Conservation (phyloP, 2,888 invertebrate genomes). For the Rhimphoctona megacephalus region DNA sequence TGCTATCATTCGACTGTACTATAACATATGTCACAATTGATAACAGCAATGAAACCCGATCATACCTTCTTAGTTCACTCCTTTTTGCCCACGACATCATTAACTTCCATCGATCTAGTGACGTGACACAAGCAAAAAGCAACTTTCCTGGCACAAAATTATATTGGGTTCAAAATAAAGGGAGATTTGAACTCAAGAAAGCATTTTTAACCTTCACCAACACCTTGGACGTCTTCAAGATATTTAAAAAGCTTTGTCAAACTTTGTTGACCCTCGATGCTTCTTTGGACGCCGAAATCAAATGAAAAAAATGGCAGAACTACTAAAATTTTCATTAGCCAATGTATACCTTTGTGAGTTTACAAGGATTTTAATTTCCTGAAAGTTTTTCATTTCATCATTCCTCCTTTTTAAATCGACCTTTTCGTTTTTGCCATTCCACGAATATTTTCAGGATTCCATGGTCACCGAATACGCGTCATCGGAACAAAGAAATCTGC, state of each 20-base stretch:
- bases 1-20: not conserved
- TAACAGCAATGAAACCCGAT: constrained; percentile 1
- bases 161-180: too few relatives aligned
- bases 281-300: not conserved
- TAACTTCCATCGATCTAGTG: not conserved
- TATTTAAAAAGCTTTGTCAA: not conserved
- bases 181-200: not conserved
- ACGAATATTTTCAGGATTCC: constrained; percentile 37
- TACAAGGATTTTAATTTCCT: not conserved
- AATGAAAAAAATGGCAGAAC: not conserved
- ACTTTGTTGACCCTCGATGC: not conserved
- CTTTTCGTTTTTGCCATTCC: not conserved
- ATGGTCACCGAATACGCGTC: constrained; percentile 4
- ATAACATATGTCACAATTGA: constrained; percentile 20
- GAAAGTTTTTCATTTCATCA: not conserved
- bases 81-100: not conserved
- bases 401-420: not conserved
- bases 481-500: constrained; percentile 5
- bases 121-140: too few relatives aligned
- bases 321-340: not conserved
- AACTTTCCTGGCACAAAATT: too few relatives aligned
- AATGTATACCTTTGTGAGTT: not conserved
- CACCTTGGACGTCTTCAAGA: not conserved
- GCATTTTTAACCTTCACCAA: not conserved
- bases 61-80: not conserved